Conservation (phyloP, 2,113 vertebrate genomes). For the Ochotona princeps region DNA sequence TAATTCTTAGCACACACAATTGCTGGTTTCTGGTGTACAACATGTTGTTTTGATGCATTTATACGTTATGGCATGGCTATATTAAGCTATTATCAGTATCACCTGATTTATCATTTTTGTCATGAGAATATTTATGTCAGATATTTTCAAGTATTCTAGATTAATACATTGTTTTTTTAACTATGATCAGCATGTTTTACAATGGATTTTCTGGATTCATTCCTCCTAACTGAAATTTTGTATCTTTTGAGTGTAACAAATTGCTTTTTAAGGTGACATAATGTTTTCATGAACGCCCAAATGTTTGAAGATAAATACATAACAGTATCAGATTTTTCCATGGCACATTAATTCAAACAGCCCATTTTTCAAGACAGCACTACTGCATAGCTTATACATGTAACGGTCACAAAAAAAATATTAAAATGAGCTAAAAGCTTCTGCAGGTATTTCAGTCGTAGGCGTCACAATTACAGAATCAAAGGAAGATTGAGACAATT, state of each 20-base stretch:
- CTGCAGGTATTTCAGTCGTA: background rate
- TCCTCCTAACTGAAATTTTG: background rate
- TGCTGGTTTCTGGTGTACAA: background rate
- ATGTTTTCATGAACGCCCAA: background rate
- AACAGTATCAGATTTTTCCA: background rate
- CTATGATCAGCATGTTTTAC: background rate
- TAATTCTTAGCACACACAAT: background rate
- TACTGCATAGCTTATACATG: background rate
- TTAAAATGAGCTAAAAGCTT: background rate
- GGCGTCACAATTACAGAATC: background rate
- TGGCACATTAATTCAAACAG: background rate
- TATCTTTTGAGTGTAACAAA: background rate
- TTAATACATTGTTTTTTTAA: background rate
- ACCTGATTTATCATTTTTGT: background rate
- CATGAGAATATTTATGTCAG: background rate
- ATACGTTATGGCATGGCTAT: background rate
- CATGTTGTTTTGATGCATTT: background rate
- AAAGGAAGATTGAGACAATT: constrained; percentile 20
- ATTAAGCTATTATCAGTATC: background rate
- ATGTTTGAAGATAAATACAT: constrained; percentile 43
- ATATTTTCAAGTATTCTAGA: background rate
- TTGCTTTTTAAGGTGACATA: background rate
- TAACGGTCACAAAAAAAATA: background rate
- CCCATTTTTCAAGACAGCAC: background rate
- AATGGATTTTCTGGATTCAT: background rate